These are phyloP conservation scores for Protosalanx chinensis DNA, from an alignment of 2,797 vertebrate species.

Conservation along the genomic window DNA sequence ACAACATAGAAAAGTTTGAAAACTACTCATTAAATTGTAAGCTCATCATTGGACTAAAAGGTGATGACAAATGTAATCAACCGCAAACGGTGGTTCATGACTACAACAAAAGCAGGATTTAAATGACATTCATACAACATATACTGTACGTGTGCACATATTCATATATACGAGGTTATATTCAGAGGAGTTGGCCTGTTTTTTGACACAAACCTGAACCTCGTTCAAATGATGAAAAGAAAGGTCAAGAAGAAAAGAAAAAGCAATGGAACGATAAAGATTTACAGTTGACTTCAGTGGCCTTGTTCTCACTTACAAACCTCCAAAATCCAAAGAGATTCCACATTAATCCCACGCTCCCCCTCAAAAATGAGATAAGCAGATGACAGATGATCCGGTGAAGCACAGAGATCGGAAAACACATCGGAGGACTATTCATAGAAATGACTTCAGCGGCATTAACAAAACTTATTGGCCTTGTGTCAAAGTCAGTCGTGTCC, in stretches of 20 bases:
- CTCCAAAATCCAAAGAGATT: slow-evolving; percentile 31
- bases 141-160: neutral
- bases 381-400: slow-evolving; percentile 36
- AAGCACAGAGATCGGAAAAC: slow-evolving; percentile 42
- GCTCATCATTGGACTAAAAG: neutral
- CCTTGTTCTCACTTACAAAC: slow-evolving; percentile 22
- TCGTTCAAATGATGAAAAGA: neutral
- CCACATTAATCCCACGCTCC: slow-evolving; percentile 28
- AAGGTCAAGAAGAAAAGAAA: neutral
- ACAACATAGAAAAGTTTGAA: neutral
- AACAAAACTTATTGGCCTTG: slow-evolving; percentile 38
- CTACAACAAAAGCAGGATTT: neutral
- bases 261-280: neutral
- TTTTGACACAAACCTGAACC: neutral
- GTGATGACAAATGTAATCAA: neutral
- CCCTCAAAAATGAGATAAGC: slow-evolving; percentile 28
- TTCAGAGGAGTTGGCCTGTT: neutral
- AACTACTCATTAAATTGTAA: neutral
- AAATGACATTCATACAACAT: neutral
- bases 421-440: slow-evolving; percentile 51
- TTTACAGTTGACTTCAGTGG: slow-evolving; percentile 12
- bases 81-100: neutral
- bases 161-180: neutral
- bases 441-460: slow-evolving; percentile 46
- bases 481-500: slow-evolving; percentile 43